Conservation (phyloP, 2,888 invertebrate genomes). For the Eristalis intricaria region DNA sequence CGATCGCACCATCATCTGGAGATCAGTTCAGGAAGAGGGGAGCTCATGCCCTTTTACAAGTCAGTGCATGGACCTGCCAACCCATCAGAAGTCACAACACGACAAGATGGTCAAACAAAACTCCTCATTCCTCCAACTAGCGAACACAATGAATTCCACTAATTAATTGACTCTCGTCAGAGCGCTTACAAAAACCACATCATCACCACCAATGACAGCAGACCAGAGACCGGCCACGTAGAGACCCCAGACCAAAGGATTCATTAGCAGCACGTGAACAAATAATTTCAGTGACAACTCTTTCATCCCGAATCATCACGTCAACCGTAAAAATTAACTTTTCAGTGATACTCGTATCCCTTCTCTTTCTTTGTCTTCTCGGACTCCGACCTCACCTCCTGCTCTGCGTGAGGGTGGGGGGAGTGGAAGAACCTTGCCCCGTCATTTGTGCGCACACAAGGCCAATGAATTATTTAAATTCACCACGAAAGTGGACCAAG, state of each 20-base stretch:
- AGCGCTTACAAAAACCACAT: constrained; percentile 7
- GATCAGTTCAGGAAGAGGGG: too few relatives aligned
- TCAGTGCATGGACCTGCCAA: too few relatives aligned
- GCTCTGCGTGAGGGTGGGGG: neutral
- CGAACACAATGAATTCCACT: neutral
- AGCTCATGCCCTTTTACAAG: too few relatives aligned
- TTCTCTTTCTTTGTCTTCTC: neutral
- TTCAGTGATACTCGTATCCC: constrained; percentile 12
- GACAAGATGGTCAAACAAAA: neutral
- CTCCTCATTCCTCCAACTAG: neutral
- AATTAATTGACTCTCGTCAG: constrained; percentile 39
- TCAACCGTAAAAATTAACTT: constrained; percentile 54
- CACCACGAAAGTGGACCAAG: constrained; percentile 63
- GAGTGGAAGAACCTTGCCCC: constrained; percentile 56
- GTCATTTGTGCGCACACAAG: constrained; percentile 47
- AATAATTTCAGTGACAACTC: constrained; percentile 56
- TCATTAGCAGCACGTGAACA: constrained; percentile 60
- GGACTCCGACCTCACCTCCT: too few relatives aligned
- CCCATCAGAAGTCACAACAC: too few relatives aligned
- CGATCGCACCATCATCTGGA: too few relatives aligned
- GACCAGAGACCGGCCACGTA: neutral
- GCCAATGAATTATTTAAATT: constrained; percentile 62
- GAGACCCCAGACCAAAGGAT: constrained; percentile 29
- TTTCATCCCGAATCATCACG: constrained; percentile 42
- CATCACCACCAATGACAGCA: neutral